A percentile compares a stretch with the other conserved stretches of the same genome.
Evolutionary conservation across 2,888 invertebrate species (phyloP).

Genomic region (Papilio demoleus): DNA sequence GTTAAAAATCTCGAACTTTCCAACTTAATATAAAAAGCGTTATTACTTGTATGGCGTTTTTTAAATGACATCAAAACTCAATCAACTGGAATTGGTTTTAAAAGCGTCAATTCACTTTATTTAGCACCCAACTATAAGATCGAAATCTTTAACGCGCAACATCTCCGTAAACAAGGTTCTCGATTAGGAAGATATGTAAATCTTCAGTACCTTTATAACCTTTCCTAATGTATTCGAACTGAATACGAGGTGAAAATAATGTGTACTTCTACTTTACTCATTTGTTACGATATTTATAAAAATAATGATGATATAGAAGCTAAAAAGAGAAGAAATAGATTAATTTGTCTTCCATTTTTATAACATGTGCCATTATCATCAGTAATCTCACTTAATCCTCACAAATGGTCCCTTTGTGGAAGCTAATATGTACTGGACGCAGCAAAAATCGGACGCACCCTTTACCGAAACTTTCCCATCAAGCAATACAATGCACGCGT

Average conservation of each 20-base stretch:
- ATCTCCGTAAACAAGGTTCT: conserved; percentile 33
- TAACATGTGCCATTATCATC: not conserved
- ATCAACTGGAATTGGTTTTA: not conserved
- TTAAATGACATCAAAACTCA: not conserved
- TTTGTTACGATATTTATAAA: too few relatives aligned
- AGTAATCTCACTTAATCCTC: conserved; percentile 40
- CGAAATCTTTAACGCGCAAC: conserved; percentile 31
- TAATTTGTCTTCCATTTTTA: not conserved
- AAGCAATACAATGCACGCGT: conserved; percentile 63
- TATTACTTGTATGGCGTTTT: too few relatives aligned
- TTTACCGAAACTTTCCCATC: conserved; percentile 70
- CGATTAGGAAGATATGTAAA: conserved; percentile 39
- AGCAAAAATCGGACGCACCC: conserved; percentile 52
- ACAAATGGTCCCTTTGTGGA: conserved; percentile 48
- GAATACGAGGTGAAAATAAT: conserved; percentile 1
- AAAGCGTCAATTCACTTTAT: conserved; percentile 3
- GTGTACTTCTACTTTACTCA: not conserved
- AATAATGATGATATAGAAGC: too few relatives aligned
- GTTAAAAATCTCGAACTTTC: too few relatives aligned
- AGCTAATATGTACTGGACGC: conserved; percentile 48
- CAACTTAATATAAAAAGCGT: too few relatives aligned
- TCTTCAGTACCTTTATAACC: conserved; percentile 30
- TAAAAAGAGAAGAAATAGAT: too few relatives aligned
- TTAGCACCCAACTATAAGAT: conserved; percentile 27
- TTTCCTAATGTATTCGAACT: not conserved